Base-by-base conservation (phyloP, 2,888 invertebrate species). In the Clostera curtula region DNA sequence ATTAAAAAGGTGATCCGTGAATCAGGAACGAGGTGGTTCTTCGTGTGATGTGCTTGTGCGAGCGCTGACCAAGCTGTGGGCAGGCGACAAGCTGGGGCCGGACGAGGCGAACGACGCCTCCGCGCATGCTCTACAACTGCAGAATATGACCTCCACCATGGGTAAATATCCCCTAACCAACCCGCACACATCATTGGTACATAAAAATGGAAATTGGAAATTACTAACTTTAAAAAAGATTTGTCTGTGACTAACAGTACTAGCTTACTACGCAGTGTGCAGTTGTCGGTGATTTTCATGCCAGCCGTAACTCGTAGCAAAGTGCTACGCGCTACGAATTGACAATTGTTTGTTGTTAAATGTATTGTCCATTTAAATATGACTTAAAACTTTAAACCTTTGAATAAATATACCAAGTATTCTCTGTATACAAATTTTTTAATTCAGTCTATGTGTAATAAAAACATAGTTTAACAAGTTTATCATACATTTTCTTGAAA, bases 111-210 rank as follows among this genome's bases (percentile, higher is more conserved):
- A 49, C 38, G 73, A 74, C 71, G 76, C 75, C 74, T 67, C 70
- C 49, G 60, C 66, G 48, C 76, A 75, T 49, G 67, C 71, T 46
- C 60, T 59, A 36, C 76, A 68, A 54, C 68, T 79, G 63, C 80
- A 82, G 77, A 83, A 70, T 53, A 83, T 83, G 83, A 83, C 83
- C 61, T 83, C 83, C 56, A 83, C 83, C 31, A 83, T 83, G 83
- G 83, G 83, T 83, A 82, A 83, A 70, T 72, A 69, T 56, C 39
- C 30, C 27, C 31, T 16, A 12, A 12, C 4, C 5, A 18, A 11
- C 10, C n/a, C n/a, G n/a, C n/a, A n/a, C n/a, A n/a, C n/a, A n/a
- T n/a, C n/a, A n/a, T n/a, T n/a, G n/a, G n/a, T n/a, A n/a, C n/a
- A n/a, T n/a, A n/a, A n/a, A n/a, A n/a, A n/a, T n/a, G n/a, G n/a